Percentiles rank a stretch among this genome's conserved stretches.
phyloP scores from a whole-genome alignment of 2,888 invertebrate species.

The Enoplolaimus lenunculus region DNA sequence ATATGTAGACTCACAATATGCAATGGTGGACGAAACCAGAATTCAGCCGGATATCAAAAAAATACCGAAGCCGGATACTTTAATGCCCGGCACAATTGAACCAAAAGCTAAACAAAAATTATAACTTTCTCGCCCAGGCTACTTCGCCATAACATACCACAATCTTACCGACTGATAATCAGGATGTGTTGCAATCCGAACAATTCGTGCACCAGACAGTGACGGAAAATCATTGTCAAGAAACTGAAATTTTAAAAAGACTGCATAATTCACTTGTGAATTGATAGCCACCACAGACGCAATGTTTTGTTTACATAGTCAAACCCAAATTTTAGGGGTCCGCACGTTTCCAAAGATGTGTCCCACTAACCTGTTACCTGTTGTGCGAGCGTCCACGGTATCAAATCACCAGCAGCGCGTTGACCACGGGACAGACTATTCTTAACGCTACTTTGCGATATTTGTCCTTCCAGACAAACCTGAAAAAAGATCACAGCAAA shows the following conservation, averaged over 20 bases:
- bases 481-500: slow-evolving; percentile 37
- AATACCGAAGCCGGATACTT: no score
- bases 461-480: slow-evolving; percentile 54
- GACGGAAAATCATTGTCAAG: slow-evolving; percentile 83
- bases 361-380: slow-evolving; percentile 47
- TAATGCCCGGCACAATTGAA: no score
- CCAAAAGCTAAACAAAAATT: no score
- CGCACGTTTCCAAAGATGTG: not conserved
- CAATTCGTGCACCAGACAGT: slow-evolving; percentile 71
- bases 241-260: slow-evolving; percentile 46
- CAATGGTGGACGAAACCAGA: no score
- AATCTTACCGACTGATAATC: slow-evolving; percentile 63
- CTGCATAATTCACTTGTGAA: no score
- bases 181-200: slow-evolving; percentile 94
- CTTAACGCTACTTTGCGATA: slow-evolving; percentile 54
- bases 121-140: no score
- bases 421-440: slow-evolving; percentile 70
- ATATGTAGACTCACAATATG: no score
- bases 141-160: no score
- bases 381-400: slow-evolving; percentile 95
- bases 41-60: no score
- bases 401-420: slow-evolving; percentile 83
- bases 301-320: no score
- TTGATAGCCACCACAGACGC: not conserved
- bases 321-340: not conserved